phyloP scores from a whole-genome alignment of 2,797 vertebrate species.

The Geotrypetes seraphini region DNA sequence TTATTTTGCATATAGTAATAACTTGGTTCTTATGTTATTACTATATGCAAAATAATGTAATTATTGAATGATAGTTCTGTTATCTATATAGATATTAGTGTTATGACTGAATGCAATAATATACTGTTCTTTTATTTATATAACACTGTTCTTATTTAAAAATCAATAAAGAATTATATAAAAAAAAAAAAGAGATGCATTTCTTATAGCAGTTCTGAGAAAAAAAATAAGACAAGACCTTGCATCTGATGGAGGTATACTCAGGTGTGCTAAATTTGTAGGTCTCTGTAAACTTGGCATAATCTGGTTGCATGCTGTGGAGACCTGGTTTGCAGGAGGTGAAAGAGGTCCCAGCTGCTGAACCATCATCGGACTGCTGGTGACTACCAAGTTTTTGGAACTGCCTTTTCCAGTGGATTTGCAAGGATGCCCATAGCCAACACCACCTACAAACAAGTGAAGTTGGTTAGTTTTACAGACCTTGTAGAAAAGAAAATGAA shows the following conservation, averaged over 20 bases:
- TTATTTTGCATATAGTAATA: too few relatives aligned
- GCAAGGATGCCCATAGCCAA: conserved; percentile 46
- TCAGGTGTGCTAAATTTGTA: conserved; percentile 54
- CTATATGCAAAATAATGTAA: too few relatives aligned
- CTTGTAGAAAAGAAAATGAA: conserved; percentile 6
- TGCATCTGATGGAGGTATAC: conserved; percentile 65
- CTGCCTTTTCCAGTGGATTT: conserved; percentile 63
- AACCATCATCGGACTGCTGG: conserved; percentile 63
- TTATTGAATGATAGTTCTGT: too few relatives aligned
- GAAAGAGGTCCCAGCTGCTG: conserved; percentile 54
- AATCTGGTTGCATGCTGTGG: conserved; percentile 43
- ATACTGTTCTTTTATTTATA: too few relatives aligned
- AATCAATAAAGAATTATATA: too few relatives aligned
- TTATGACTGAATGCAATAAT: too few relatives aligned
- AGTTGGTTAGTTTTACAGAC: conserved; percentile 25
- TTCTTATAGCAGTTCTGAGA: too few relatives aligned
- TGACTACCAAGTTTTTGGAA: conserved; percentile 59
- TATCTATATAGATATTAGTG: too few relatives aligned
- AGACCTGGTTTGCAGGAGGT: conserved; percentile 46
- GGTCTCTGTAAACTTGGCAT: conserved; percentile 49
- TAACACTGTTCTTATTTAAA: too few relatives aligned
- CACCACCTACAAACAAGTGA: conserved; percentile 56
- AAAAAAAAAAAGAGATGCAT: too few relatives aligned
- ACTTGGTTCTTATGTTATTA: too few relatives aligned
- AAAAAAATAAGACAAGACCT: conserved; percentile 65